Percentiles rank a stretch among this genome's conserved stretches.
phyloP scores from a whole-genome alignment of 1,140 invertebrate species.

The Ridgeia piscesae region DNA sequence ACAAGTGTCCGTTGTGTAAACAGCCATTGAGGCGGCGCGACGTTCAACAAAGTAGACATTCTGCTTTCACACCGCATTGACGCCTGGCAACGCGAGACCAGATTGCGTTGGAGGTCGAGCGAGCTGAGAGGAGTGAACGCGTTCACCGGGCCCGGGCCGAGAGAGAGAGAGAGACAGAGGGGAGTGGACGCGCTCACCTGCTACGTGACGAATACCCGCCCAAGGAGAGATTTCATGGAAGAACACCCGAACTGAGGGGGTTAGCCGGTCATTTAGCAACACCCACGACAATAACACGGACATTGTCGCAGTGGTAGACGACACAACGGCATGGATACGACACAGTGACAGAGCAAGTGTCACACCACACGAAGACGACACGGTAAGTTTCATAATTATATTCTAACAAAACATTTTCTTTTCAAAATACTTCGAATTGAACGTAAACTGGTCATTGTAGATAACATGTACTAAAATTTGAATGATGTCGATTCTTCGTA shows the following conservation, averaged over 20 bases:
- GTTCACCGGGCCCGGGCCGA: not conserved
- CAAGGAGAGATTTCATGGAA: not conserved
- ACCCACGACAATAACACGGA: not conserved
- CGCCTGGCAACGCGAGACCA: not conserved
- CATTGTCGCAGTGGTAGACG: not conserved
- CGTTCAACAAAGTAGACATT: not conserved
- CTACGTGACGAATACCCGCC: too few species aligned
- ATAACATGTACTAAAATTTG: not conserved
- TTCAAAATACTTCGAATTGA: not conserved
- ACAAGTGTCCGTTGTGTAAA: not conserved
- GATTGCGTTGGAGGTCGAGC: not conserved
- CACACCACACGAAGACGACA: not conserved
- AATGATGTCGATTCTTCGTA: not conserved
- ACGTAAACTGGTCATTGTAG: not conserved
- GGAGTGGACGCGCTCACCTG: not conserved
- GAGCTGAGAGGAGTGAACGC: not conserved
- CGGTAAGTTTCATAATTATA: not conserved
- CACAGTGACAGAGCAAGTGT: not conserved
- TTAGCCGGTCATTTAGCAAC: not conserved
- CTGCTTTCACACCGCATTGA: not conserved
- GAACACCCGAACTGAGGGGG: not conserved
- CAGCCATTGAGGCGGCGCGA: not conserved
- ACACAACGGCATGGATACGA: not conserved
- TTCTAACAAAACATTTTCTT: not conserved
- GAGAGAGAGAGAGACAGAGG: not conserved